Conservation (phyloP, 2,113 vertebrate genomes). For the Nettapus auritus region DNA sequence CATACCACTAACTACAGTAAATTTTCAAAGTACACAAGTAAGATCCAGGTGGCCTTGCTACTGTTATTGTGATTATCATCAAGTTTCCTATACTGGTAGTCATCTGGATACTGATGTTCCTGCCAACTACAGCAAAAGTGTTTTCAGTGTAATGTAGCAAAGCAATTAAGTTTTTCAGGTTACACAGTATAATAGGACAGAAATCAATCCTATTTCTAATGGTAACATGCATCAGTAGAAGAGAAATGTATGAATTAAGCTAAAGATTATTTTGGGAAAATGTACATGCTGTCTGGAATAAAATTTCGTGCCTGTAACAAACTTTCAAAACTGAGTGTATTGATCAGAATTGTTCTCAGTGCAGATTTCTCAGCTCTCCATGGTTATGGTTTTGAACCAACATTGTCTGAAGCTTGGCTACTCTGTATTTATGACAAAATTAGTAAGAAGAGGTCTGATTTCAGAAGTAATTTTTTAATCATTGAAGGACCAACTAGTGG, state of each 20-base stretch:
- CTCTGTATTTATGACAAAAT: not conserved
- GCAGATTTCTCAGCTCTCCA: not conserved
- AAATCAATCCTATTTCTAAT: constrained; percentile 36
- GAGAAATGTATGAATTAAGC: constrained; percentile 33
- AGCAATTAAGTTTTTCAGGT: constrained; percentile 16
- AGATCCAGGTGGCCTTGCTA: not conserved
- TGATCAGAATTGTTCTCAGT: not conserved
- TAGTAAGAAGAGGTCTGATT: not conserved
- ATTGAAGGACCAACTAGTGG: fast-evolving
- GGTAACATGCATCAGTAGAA: constrained; percentile 12
- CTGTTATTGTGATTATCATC: not conserved
- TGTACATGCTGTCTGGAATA: not conserved
- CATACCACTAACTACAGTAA: not conserved
- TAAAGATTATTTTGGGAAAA: constrained; percentile 39
- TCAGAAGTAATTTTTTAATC: not conserved
- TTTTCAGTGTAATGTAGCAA: not conserved
- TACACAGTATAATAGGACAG: constrained; percentile 1
- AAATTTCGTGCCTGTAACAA: not conserved
- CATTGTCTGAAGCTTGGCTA: not conserved
- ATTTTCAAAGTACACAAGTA: not conserved
- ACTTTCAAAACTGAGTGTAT: not conserved
- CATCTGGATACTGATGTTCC: not conserved
- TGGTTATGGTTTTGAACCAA: not conserved
- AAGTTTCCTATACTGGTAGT: not conserved
- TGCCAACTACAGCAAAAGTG: not conserved